These are phyloP conservation scores for Sebastes iracundus DNA, from an alignment of 2,797 vertebrate species.

Conservation along the genomic window DNA sequence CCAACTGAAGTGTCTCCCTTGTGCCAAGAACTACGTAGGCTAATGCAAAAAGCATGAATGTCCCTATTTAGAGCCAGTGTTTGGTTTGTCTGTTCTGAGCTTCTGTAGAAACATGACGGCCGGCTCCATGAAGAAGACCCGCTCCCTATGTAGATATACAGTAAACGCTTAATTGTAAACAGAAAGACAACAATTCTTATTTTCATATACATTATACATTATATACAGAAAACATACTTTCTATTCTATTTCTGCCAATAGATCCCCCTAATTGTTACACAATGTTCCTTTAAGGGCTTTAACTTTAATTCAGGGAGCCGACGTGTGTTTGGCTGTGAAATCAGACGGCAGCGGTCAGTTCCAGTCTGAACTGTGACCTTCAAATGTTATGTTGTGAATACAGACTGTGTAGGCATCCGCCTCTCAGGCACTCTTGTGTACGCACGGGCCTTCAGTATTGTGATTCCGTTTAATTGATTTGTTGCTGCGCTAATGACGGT, in stretches of 20 bases:
- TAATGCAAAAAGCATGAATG: background rate
- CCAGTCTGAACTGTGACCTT: background rate
- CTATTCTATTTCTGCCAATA: too few species aligned
- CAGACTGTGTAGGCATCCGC: background rate
- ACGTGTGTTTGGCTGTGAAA: background rate
- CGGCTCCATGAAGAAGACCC: too few species aligned
- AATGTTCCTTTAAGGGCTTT: background rate
- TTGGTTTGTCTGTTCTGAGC: background rate
- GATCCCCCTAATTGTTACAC: too few species aligned
- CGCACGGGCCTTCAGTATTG: background rate
- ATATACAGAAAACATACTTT: too few species aligned
- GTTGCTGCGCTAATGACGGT: conserved; percentile 43
- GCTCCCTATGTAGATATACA: too few species aligned
- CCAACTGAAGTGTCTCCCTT: too few species aligned
- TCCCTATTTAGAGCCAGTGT: background rate
- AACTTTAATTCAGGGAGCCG: background rate
- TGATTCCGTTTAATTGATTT: conserved; percentile 60
- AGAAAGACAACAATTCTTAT: too few species aligned
- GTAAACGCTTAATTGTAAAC: fast-evolving
- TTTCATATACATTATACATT: too few species aligned
- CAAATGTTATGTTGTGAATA: background rate
- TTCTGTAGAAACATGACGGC: too few species aligned
- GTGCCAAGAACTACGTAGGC: too few species aligned
- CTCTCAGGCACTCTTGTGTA: background rate
- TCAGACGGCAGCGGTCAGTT: background rate